Base-by-base conservation (phyloP, 2,113 vertebrate genomes). In the Antennarius striatus region DNA sequence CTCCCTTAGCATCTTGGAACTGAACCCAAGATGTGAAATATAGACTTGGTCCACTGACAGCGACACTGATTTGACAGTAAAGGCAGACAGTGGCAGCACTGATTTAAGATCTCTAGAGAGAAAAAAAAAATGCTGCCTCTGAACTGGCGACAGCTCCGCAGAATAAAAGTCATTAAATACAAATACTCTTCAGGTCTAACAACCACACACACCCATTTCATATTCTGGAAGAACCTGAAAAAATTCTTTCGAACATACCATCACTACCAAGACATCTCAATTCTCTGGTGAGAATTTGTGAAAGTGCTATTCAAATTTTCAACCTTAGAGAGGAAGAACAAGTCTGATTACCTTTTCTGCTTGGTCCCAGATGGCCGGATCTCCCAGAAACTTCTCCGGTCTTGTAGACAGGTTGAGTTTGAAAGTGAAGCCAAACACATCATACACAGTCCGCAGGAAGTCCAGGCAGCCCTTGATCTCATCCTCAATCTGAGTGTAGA, bases 381-480 rank as follows among this genome's bases (percentile, higher is more conserved):
- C 96, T 61, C 97, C 98, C 58, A 99, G 93, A 77, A 95, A 99
- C 80, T 99, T 98, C 87, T 98, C 97, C 7, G 98, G 98, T 60
- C 96, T 93, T 54, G 98, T 99, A 67, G 97, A 98, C 53, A 99
- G 95, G 87, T 99, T 96, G 69, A 99, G 90, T 91, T 98, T 98
- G 88, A 99, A 98, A 1, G 93, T 95, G 91, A 99, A 99, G 79
- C 96, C 98, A 68, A 99, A 99, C 57, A 96, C 93, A 1, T 86
- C 84, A 55, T 99, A 99, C 8, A 99, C 96, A 0, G 95, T 73
- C n/a, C 93, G 94, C 56, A 99, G 88, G 87, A 99, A 99, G 77
- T 98, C 91, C 87, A 99, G 93, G 63, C 98, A 99, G 70, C 94
- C 94, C 84, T 96, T 98, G 62, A 99, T 99, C 91, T 99, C 98